phyloP scores from a whole-genome alignment of 2,888 invertebrate species.

The Archaeoteleia sp. region DNA sequence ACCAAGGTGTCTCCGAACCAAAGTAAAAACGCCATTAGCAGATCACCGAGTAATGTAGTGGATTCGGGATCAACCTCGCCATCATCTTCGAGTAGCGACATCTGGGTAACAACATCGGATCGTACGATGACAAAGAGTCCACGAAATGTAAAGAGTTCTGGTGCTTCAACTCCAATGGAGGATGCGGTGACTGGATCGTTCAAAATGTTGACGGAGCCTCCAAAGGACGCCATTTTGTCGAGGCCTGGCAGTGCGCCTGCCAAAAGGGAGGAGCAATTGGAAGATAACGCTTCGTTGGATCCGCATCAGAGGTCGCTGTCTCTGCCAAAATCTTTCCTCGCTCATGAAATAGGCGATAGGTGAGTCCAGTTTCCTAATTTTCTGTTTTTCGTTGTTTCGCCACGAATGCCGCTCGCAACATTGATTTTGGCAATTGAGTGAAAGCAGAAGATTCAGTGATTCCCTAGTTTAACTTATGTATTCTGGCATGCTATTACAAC shows the following conservation, averaged over 20 bases:
- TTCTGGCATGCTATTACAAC: too few species aligned
- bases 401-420: conserved; percentile 9
- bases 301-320: conserved; percentile 75
- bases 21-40: conserved; percentile 55
- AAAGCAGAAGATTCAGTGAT: too few species aligned
- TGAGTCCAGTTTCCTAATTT: conserved; percentile 57
- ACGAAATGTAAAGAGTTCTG: conserved; percentile 75
- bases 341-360: conserved; percentile 69
- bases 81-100: conserved; percentile 77
- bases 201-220: conserved; percentile 65
- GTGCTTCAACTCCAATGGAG: conserved; percentile 77
- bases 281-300: conserved; percentile 63
- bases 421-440: too few species aligned
- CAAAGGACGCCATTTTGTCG: conserved; percentile 73
- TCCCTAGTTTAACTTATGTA: too few species aligned
- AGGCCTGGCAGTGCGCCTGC: conserved; percentile 78
- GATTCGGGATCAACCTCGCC: conserved; percentile 74
- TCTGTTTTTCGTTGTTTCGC: conserved; percentile 12
- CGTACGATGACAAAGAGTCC: conserved; percentile 76
- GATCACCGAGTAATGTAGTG: conserved; percentile 61
- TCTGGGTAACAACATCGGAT: conserved; percentile 77
- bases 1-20: conserved; percentile 63
- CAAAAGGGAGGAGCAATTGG: conserved; percentile 64
- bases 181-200: conserved; percentile 68
- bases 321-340: conserved; percentile 76